Conservation (phyloP, 2,797 vertebrate species). For the Chloroceryle inda region DNA sequence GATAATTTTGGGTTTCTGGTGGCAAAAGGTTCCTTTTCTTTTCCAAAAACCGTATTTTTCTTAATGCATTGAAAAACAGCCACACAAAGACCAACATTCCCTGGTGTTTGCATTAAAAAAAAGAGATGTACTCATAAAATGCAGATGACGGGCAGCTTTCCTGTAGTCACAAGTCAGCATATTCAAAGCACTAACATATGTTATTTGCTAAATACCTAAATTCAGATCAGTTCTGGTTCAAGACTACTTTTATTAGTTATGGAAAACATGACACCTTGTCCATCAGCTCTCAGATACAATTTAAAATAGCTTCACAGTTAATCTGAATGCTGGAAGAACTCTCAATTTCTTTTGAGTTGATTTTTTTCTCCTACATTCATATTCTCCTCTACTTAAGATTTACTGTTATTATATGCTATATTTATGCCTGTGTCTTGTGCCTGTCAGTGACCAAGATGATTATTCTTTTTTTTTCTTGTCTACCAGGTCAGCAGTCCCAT, state of each 20-base stretch:
- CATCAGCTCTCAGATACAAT: neutral
- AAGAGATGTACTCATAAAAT: conserved; percentile 2
- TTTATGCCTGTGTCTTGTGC: neutral
- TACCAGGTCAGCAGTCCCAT: neutral
- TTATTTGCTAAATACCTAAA: neutral
- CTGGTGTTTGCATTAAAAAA: neutral
- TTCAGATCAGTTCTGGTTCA: neutral
- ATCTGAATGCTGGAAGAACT: neutral
- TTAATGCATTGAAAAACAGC: conserved; percentile 16
- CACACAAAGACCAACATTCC: conserved; percentile 17
- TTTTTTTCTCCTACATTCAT: neutral
- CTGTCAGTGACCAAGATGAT: neutral
- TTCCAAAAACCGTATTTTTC: neutral
- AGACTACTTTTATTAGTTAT: neutral
- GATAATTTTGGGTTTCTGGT: conserved; percentile 48
- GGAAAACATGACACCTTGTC: neutral
- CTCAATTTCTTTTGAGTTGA: neutral
- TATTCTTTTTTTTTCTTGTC: neutral
- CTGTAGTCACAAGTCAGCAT: neutral
- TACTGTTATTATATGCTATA: neutral
- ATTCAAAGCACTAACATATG: neutral
- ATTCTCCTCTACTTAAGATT: neutral
- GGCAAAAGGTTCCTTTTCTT: conserved; percentile 6
- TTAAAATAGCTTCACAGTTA: neutral
- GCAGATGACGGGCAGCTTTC: neutral